Conservation (phyloP, 2,888 invertebrate genomes). For the Andrena haemorrhoa region DNA sequence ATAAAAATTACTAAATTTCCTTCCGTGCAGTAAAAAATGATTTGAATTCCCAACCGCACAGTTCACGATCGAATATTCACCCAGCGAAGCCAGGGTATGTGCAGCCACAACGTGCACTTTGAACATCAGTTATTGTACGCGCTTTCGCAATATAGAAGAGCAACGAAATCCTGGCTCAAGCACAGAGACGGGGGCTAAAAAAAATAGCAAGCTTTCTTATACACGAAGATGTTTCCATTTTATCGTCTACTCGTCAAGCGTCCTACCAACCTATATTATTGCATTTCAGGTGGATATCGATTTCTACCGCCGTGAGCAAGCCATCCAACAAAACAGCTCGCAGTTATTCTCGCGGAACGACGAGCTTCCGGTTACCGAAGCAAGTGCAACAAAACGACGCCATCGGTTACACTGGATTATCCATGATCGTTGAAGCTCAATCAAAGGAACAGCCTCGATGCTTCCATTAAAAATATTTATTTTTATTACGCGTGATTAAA, state of each 20-base stretch:
- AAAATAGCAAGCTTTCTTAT: slow-evolving; percentile 6
- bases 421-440: slow-evolving; percentile 30
- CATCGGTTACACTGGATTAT: slow-evolving; percentile 32
- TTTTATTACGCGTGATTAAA: too few relatives aligned
- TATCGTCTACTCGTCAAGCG: slow-evolving; percentile 19
- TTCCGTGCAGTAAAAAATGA: too few relatives aligned
- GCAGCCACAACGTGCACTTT: background rate
- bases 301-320: slow-evolving; percentile 41
- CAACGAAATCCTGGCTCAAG: background rate
- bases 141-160: background rate
- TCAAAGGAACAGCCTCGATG: background rate
- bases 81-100: background rate
- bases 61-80: slow-evolving; percentile 11
- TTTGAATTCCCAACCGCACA: too few relatives aligned
- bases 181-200: background rate
- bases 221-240: slow-evolving; percentile 30
- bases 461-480: too few relatives aligned
- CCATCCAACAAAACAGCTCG: slow-evolving; percentile 47
- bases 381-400: slow-evolving; percentile 34
- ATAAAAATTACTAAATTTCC: too few relatives aligned
- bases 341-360: slow-evolving; percentile 48
- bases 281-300: slow-evolving; percentile 40
- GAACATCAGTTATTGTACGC: slow-evolving; percentile 3
- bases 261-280: slow-evolving; percentile 25
- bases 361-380: slow-evolving; percentile 49